Percentiles rank a stretch among this genome's conserved stretches.
phyloP scores from a whole-genome alignment of 2,113 vertebrate genomes.

The Myotis yumanensis region DNA sequence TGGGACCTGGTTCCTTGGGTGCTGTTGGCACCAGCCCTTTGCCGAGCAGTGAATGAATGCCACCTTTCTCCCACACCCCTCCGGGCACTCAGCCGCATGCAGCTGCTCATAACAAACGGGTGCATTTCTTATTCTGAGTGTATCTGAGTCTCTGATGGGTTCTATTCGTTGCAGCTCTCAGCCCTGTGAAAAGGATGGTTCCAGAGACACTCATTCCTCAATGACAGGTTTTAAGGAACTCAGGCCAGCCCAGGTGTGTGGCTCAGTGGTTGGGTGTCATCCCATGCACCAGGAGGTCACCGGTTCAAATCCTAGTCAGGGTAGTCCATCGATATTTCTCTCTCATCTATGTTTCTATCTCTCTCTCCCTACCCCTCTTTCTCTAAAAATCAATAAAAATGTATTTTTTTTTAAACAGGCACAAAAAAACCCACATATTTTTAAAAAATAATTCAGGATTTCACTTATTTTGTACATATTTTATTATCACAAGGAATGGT shows the following conservation, averaged over 20 bases:
- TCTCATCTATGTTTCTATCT: too few relatives aligned
- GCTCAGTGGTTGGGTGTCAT: too few relatives aligned
- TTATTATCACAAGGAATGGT: background rate
- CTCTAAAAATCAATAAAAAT: too few relatives aligned
- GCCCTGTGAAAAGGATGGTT: background rate
- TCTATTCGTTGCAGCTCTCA: background rate
- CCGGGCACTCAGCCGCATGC: background rate
- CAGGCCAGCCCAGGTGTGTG: too few relatives aligned
- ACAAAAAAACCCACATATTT: too few relatives aligned
- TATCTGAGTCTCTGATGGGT: background rate
- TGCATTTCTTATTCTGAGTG: background rate
- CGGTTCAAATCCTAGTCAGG: too few relatives aligned
- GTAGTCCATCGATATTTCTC: too few relatives aligned
- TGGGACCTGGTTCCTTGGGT: background rate
- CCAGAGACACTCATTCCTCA: background rate
- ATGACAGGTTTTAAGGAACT: background rate
- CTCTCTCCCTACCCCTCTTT: too few relatives aligned
- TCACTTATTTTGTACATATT: background rate
- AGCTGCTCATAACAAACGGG: background rate
- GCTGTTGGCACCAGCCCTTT: background rate
- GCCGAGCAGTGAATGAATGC: background rate
- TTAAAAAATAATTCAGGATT: background rate
- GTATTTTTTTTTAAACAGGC: too few relatives aligned
- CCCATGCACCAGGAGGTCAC: too few relatives aligned
- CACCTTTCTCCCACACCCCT: background rate